These are phyloP conservation scores for Corvus cornix DNA, from an alignment of 2,113 vertebrate species.

Conservation along the genomic window DNA sequence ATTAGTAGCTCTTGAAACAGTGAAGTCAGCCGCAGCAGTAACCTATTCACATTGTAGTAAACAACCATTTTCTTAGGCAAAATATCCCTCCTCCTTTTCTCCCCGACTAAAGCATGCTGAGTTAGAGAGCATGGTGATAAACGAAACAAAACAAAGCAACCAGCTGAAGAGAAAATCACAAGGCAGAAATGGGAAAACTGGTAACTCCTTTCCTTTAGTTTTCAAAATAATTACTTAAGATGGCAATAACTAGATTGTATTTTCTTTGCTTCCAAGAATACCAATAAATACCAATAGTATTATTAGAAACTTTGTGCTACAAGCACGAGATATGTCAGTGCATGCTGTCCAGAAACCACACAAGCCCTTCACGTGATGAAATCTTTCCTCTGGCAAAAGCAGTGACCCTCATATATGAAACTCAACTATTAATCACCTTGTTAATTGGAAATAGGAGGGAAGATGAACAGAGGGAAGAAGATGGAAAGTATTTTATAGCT, in stretches of 20 bases:
- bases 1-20: neutral
- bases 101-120: neutral
- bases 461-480: fast-evolving
- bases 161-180: neutral
- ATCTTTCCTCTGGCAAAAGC: neutral
- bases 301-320: neutral
- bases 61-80: neutral
- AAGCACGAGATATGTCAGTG: neutral
- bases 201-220: neutral
- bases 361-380: neutral
- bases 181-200: neutral
- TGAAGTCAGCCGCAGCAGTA: neutral
- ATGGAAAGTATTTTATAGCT: neutral
- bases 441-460: neutral
- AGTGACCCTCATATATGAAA: neutral
- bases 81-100: neutral
- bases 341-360: neutral
- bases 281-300: neutral
- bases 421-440: neutral
- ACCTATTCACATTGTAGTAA: neutral
- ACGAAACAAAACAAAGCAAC: neutral
- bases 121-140: neutral
- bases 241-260: neutral
- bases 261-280: neutral
- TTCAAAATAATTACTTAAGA: neutral